Conservation (phyloP, 2,888 invertebrate species). For the Raillietiella orientalis region DNA sequence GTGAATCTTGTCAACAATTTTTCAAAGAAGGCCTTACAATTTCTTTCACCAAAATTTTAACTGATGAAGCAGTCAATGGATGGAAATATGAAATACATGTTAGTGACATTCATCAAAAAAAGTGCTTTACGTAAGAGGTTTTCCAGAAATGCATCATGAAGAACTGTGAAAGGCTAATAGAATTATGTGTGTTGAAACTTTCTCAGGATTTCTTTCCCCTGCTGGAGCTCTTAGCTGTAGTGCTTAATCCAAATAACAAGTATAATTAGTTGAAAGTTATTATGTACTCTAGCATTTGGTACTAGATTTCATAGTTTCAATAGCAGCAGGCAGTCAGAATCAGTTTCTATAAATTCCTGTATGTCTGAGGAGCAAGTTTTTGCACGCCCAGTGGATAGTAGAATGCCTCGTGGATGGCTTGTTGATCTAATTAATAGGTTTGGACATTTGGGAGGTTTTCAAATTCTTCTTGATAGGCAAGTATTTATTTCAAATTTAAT, state of each 20-base stretch:
- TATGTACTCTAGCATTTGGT: no score
- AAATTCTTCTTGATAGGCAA: conserved; percentile 42
- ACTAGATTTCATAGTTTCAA: conserved; percentile 58
- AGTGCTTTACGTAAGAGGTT: background rate
- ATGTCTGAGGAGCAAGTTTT: conserved; percentile 29
- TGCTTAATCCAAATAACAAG: conserved; percentile 82
- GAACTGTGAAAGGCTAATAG: conserved; percentile 68
- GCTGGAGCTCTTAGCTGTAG: conserved; percentile 65
- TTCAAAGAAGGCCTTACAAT: conserved; percentile 74
- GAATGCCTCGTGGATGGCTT: conserved; percentile 73
- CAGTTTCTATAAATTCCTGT: conserved; percentile 12
- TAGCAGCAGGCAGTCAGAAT: conserved; percentile 37
- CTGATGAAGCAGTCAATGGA: conserved; percentile 86
- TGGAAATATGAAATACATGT: conserved; percentile 91
- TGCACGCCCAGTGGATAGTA: conserved; percentile 42
- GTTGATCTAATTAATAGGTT: conserved; percentile 84
- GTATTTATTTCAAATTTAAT: no score
- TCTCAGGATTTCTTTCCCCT: conserved; percentile 65
- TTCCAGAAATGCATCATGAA: conserved; percentile 44
- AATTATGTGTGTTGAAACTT: conserved; percentile 69
- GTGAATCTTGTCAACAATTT: conserved; percentile 70
- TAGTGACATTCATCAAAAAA: conserved; percentile 8
- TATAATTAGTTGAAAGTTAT: conserved; percentile 16
- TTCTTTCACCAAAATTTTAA: conserved; percentile 82
- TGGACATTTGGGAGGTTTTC: conserved; percentile 62